A percentile compares a stretch with the other conserved stretches of the same genome.
These are phyloP conservation scores for Meliscaeva auricollis DNA, from an alignment of 2,888 invertebrate species.

Conservation along the genomic window DNA sequence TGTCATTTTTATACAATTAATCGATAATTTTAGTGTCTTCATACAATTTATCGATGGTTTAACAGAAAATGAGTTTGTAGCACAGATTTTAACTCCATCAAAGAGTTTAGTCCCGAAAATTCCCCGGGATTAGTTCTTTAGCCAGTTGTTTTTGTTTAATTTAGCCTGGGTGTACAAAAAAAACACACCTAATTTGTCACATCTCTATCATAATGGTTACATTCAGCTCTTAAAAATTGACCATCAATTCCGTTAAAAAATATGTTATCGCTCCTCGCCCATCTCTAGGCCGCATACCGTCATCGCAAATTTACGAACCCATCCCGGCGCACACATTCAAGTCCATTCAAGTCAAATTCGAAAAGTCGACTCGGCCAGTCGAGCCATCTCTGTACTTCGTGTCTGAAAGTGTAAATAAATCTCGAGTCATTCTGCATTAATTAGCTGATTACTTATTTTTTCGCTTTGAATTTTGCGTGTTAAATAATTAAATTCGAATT, in stretches of 20 bases:
- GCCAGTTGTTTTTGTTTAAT: too few species aligned
- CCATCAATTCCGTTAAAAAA: slow-evolving; percentile 25
- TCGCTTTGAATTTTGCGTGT: slow-evolving; percentile 27
- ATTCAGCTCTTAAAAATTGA: background rate
- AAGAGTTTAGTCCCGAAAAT: too few species aligned
- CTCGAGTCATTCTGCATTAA: slow-evolving; percentile 59
- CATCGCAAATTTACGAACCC: slow-evolving; percentile 44
- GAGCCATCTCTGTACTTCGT: slow-evolving; percentile 68
- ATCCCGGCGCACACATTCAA: slow-evolving; percentile 55
- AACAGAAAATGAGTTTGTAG: too few species aligned
- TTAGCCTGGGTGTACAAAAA: too few species aligned
- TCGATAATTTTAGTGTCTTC: too few species aligned
- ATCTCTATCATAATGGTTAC: background rate
- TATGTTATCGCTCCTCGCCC: slow-evolving; percentile 44
- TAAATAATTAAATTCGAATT: slow-evolving; percentile 31
- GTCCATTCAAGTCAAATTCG: slow-evolving; percentile 62
- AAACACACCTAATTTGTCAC: too few species aligned
- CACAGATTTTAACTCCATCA: too few species aligned
- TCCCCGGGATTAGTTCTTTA: too few species aligned
- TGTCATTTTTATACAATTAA: too few species aligned
- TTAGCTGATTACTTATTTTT: slow-evolving; percentile 38
- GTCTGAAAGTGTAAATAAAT: slow-evolving; percentile 67
- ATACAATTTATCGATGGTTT: too few species aligned
- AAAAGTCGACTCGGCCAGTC: slow-evolving; percentile 68
- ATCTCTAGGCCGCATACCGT: slow-evolving; percentile 42